Base-by-base conservation (phyloP, 2,888 invertebrate genomes). In the Cosmopolites sordidus region DNA sequence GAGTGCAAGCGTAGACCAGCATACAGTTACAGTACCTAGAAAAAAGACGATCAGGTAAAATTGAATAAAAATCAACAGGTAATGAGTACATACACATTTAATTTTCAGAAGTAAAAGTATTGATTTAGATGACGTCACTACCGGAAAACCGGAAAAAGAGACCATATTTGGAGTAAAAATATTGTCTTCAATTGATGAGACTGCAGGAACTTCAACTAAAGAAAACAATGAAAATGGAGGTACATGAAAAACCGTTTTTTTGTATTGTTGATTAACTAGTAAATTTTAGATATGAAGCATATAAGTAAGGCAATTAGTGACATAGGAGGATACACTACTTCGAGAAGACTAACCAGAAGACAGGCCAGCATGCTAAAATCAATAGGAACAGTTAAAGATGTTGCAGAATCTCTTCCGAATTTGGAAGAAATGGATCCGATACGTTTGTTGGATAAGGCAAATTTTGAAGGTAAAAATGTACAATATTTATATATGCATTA, bases 371-470 rank as follows among this genome's bases (percentile, higher is more conserved):
- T 78, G 17, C 60, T 80, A 1, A 74, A 76, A 41, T 71, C 74
- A 0, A 71, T 71, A 51, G 48, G 37, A 16, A 18, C 14, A 11
- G 43, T 65, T 14, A 52, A 59, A 45, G 51, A 52, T 6, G 44
- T 46, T 8, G 9, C 4, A 5, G 15, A 14, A 37, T 37, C 29
- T 18, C n/a, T 53, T 14, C 49, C 51, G 5, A 47, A 12, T 22
- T 4, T 75, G 0, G 74, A 75, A 15, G 66, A 73, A 1, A 73
- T 78, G 0, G 78, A 79, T 59, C 73, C 78, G 12, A 75, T 79
- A 59, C 69, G 69, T 30, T 62, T 79, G 16, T 62, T 79, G 15
- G 76, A 77, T 57, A 79, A 76, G 55, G 64, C 69, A 1, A 73
- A 75, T 17, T 79, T 77, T 66, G 73, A 78, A 66, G 79, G 79